These are phyloP conservation scores for Heteractis magnifica DNA, from an alignment of 92 coral and sea anemone species.

Conservation along the genomic window DNA sequence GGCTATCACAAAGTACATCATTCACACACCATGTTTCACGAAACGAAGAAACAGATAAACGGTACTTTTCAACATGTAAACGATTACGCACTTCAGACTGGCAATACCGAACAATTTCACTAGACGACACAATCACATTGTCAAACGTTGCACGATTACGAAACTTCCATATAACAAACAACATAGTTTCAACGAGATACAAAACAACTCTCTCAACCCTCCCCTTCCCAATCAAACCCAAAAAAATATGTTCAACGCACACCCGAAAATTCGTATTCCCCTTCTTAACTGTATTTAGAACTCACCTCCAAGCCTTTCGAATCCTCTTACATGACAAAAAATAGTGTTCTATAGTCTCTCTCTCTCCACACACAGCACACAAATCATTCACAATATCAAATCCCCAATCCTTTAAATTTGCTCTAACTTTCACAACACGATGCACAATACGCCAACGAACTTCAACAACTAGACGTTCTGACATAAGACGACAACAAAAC, in stretches of 20 bases:
- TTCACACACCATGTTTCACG: no score
- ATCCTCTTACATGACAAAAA: slow-evolving; percentile 20
- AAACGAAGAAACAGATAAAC: no score
- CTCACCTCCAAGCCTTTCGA: slow-evolving; percentile 15
- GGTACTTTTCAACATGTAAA: no score
- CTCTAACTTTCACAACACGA: background rate
- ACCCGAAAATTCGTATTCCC: background rate
- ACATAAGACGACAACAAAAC: background rate
- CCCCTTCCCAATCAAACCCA: background rate
- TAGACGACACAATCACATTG: background rate
- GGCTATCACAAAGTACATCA: background rate
- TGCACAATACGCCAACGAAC: slow-evolving; percentile 18
- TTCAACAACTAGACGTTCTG: slow-evolving; percentile 4
- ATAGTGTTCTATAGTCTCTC: slow-evolving; percentile 34
- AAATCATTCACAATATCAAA: background rate
- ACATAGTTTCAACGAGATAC: slow-evolving; percentile 11
- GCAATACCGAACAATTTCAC: background rate
- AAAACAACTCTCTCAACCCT: background rate
- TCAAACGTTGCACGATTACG: slow-evolving; percentile 15
- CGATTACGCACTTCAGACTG: background rate
- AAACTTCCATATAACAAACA: background rate
- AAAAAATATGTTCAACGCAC: background rate
- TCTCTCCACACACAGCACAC: slow-evolving; percentile 11
- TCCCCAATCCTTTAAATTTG: slow-evolving; percentile 15
- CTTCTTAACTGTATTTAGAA: background rate